Evolutionary conservation across 1,140 invertebrate genomes (phyloP).

Genomic region (Anthonomus grandis): DNA sequence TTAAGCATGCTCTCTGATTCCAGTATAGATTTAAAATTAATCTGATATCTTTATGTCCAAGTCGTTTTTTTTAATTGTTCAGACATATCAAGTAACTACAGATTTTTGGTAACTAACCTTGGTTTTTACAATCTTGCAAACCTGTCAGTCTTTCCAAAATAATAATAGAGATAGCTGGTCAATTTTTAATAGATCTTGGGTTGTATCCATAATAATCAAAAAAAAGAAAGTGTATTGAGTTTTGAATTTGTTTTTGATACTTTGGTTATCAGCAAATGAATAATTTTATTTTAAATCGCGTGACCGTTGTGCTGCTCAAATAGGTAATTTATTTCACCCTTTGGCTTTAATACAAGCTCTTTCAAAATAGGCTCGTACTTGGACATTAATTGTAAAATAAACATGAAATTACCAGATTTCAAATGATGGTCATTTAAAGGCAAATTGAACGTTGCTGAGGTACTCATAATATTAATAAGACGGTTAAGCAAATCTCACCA

Average conservation of each 20-base stretch:
- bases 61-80: conserved; percentile 24
- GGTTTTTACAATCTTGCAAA: too few species aligned
- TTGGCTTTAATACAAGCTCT: conserved; percentile 13
- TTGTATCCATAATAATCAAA: conserved; percentile 28
- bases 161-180: conserved; percentile 24
- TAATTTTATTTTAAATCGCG: too few species aligned
- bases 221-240: conserved; percentile 29
- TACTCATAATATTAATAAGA: conserved; percentile 19
- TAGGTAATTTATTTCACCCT: conserved; percentile 28
- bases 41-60: conserved; percentile 19
- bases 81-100: conserved; percentile 25
- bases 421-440: conserved; percentile 21
- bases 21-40: too few species aligned
- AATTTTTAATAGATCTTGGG: conserved; percentile 23
- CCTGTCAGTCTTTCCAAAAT: too few species aligned
- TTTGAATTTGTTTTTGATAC: conserved; percentile 11
- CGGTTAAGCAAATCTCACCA: conserved; percentile 11
- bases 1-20: too few species aligned
- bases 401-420: too few species aligned
- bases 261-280: conserved; percentile 23
- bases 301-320: conserved; percentile 29
- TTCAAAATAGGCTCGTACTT: too few species aligned
- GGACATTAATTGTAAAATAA: conserved; percentile 14
- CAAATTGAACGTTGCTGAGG: conserved; percentile 12
- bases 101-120: too few species aligned